Conservation (phyloP, 2,113 vertebrate genomes). For the Struthio camelus region DNA sequence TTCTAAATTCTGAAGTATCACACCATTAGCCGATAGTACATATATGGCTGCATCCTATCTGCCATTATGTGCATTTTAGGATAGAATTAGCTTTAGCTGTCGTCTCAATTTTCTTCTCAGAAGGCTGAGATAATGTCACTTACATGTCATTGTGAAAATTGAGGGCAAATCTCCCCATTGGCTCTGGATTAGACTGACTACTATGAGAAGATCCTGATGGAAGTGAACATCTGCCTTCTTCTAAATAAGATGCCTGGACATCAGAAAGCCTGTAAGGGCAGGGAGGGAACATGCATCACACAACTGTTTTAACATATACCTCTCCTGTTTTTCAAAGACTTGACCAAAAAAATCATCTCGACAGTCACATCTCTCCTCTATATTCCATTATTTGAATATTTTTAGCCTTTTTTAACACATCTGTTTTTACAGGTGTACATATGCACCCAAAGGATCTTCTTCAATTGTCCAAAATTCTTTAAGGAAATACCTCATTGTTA, state of each 20-base stretch:
- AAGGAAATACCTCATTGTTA: neutral
- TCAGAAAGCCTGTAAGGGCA: constrained; percentile 73
- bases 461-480: neutral
- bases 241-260: constrained; percentile 84
- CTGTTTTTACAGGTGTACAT: neutral
- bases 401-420: neutral
- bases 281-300: neutral
- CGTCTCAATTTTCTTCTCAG: neutral
- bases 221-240: constrained; percentile 67
- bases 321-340: neutral
- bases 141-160: constrained; percentile 86
- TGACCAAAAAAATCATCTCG: fast-evolving
- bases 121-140: constrained; percentile 64
- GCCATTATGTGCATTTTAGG: neutral
- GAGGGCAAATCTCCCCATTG: constrained; percentile 77
- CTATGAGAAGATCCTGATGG: constrained; percentile 9
- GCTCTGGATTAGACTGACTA: constrained; percentile 60
- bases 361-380: neutral
- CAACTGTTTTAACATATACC: neutral
- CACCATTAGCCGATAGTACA: neutral
- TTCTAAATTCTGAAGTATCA: neutral
- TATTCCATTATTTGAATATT: neutral
- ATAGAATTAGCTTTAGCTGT: neutral
- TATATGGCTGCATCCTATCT: neutral
- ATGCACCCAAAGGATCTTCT: neutral